Evolutionary conservation across 2,113 vertebrate genomes (phyloP).

Genomic region (Nerophis ophidion): DNA sequence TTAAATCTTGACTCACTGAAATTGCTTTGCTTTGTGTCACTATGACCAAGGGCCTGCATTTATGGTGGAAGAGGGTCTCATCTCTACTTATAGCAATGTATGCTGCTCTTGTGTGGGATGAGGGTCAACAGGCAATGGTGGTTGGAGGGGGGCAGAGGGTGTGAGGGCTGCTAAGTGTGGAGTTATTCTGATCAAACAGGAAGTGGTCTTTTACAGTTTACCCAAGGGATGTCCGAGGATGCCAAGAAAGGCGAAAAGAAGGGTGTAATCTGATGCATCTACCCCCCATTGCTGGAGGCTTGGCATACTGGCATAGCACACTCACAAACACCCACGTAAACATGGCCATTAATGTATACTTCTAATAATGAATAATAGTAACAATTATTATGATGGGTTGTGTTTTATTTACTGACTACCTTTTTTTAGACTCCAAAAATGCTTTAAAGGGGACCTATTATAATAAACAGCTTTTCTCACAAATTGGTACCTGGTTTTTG

Average conservation of each 20-base stretch:
- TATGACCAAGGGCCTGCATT: constrained; percentile 10
- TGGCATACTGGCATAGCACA: constrained; percentile 41
- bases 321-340: neutral
- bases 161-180: constrained; percentile 12
- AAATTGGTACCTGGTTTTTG: too few species aligned
- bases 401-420: too few species aligned
- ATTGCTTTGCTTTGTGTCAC: constrained; percentile 29
- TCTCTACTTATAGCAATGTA: neutral
- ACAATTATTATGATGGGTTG: too few species aligned
- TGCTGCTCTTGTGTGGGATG: neutral
- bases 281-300: constrained; percentile 10
- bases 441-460: too few species aligned
- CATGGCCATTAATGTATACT: neutral
- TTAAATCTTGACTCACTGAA: constrained; percentile 2
- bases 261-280: constrained; percentile 41
- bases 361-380: neutral
- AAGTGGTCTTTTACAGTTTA: constrained; percentile 63
- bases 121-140: constrained; percentile 5
- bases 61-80: neutral
- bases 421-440: too few species aligned
- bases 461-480: too few species aligned
- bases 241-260: constrained; percentile 28
- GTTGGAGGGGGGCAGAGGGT: constrained; percentile 11
- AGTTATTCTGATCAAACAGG: constrained; percentile 17
- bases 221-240: constrained; percentile 45